Percentiles rank a stretch among this genome's conserved stretches.
Conservation (phyloP, 53 echinoderm and acorn worm species). For the Pentamera pediparva region DNA sequence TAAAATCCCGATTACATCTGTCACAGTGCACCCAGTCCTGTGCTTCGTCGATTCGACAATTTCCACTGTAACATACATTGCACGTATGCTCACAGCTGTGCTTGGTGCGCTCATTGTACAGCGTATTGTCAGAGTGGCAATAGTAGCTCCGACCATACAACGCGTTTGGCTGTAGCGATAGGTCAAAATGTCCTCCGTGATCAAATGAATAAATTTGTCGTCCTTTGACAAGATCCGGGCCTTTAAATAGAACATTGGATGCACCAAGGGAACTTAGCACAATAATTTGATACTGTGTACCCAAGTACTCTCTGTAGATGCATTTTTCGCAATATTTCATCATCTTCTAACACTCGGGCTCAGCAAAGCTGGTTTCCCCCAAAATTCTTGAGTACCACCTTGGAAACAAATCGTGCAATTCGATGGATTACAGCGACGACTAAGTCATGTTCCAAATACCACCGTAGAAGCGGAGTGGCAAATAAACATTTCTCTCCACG, state of each 20-base stretch:
- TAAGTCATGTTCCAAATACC: no score
- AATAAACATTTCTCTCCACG: no score
- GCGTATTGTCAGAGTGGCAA: slow-evolving; percentile 41
- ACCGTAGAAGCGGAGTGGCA: no score
- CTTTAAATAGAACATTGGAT: slow-evolving; percentile 6
- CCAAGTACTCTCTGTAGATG: no score
- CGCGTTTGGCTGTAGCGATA: slow-evolving; percentile 33
- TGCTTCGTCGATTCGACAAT: slow-evolving; percentile 27
- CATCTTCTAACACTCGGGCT: no score
- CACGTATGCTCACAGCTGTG: slow-evolving; percentile 45
- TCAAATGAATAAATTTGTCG: slow-evolving; percentile 34
- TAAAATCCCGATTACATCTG: slow-evolving; percentile 54
- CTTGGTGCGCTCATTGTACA: slow-evolving; percentile 26
- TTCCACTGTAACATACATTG: slow-evolving; percentile 9
- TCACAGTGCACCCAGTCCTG: slow-evolving; percentile 15
- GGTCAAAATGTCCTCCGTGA: slow-evolving; percentile 35
- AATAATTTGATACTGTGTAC: background rate
- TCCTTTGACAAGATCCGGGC: slow-evolving; percentile 34
- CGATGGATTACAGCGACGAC: no score
- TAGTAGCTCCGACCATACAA: slow-evolving; percentile 40
- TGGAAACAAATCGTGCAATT: no score
- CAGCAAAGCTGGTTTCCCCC: no score
- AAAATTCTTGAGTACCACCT: no score
- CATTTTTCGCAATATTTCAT: no score
- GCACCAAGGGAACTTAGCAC: background rate